Evolutionary conservation across 2,888 invertebrate species (phyloP).

Genomic region (Invenusta paracnida): DNA sequence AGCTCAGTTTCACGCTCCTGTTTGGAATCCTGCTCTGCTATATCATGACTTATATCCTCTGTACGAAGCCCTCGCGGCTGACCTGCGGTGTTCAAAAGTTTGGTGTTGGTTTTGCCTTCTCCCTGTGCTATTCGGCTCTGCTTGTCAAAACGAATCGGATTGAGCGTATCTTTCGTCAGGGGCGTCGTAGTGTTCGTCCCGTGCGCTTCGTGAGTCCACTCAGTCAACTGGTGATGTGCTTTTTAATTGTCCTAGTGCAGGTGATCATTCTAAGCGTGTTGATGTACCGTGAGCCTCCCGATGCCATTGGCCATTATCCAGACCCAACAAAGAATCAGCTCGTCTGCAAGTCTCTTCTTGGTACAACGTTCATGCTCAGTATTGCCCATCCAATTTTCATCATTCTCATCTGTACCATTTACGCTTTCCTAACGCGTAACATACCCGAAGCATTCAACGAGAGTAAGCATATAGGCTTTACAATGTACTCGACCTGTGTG

Average conservation of each 20-base stretch:
- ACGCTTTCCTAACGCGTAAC: slow-evolving; percentile 61
- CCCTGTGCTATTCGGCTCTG: slow-evolving; percentile 61
- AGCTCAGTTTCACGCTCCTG: slow-evolving; percentile 61
- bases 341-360: slow-evolving; percentile 73
- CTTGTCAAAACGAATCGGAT: slow-evolving; percentile 62
- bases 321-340: slow-evolving; percentile 84
- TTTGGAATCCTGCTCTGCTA: slow-evolving; percentile 58
- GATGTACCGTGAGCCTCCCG: slow-evolving; percentile 83
- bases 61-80: slow-evolving; percentile 55
- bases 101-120: slow-evolving; percentile 60
- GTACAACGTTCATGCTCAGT: slow-evolving; percentile 68
- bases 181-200: slow-evolving; percentile 58
- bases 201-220: slow-evolving; percentile 62
- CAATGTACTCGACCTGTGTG: slow-evolving; percentile 86
- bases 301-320: slow-evolving; percentile 82
- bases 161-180: slow-evolving; percentile 59
- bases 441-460: slow-evolving; percentile 63
- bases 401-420: slow-evolving; percentile 68
- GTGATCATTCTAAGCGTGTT: slow-evolving; percentile 78
- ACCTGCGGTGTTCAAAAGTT: slow-evolving; percentile 60
- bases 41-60: slow-evolving; percentile 59
- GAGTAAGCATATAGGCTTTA: slow-evolving; percentile 63
- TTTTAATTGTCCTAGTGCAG: slow-evolving; percentile 57
- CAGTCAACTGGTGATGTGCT: slow-evolving; percentile 61
- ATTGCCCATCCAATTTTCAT: slow-evolving; percentile 83